Evolutionary conservation across 2,888 invertebrate species (phyloP), one percentile per base, ranked within the genome.

Genomic region (Ectemnius lituratus): DNA sequence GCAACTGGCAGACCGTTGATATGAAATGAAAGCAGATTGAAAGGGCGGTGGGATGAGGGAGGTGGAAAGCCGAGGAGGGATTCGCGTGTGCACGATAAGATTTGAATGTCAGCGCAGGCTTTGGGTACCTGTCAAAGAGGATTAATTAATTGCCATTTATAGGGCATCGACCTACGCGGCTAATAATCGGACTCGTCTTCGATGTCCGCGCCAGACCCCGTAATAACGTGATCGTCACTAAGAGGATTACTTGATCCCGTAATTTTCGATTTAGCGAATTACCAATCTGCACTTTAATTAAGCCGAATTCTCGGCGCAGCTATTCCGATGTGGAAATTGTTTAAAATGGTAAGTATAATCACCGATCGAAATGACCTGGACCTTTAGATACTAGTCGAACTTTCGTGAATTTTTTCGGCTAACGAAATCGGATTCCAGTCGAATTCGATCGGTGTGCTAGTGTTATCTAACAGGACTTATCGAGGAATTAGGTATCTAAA

Each of bases 201-300:
- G 23, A 46, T n/a, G 46, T 23, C 4, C 45, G 56, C 13, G 16
- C 63, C 23, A 23, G 65, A 52, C 46, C 49, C 8, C 45, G 62
- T 63, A 67, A 61, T 62, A 65, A 65, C 73, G 62, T 70, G 23
- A 13, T 18, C 70, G 61, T 68, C 63, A 67, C 71, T 77, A 75
- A 78, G 70, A 74, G 78, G 74, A 78, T 77, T 77, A 72, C 65
- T 65, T 69, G 64, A 45, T 74, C 62, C 20, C 52, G 70, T 67
- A 76, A 78, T 78, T 76, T 78, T 78, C 76, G 64, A 78, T 76
- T 70, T 70, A 67, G 63, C 52, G 64, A 63, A 11, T 67, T 67
- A 65, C 67, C 60, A n/a, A 18, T 64, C 63, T 46, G 49, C 45
- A 59, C 37, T 69, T 76, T 72, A 76, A 77, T 78, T 73, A 76